Evolutionary conservation across 2,888 invertebrate species (phyloP).

Genomic region (Cryptus armator): DNA sequence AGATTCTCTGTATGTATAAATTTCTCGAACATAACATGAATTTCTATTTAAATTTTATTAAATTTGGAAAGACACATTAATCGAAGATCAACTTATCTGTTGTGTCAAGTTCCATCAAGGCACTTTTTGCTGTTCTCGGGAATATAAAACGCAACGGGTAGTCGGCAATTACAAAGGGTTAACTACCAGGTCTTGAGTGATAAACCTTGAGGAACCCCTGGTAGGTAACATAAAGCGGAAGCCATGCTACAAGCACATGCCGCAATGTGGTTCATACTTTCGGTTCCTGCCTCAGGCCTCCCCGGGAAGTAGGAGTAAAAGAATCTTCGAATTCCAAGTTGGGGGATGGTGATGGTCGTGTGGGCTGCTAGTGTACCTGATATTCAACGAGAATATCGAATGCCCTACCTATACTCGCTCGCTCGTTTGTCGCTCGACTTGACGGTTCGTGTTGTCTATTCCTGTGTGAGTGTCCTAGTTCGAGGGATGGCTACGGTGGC

Average conservation of each 20-base stretch:
- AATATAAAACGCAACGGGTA: too few species aligned
- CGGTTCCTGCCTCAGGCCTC: neutral
- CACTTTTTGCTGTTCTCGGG: too few species aligned
- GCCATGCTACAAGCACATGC: slow-evolving; percentile 38
- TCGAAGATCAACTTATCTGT: too few species aligned
- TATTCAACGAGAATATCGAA: slow-evolving; percentile 51
- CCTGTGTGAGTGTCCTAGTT: slow-evolving; percentile 1
- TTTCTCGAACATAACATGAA: too few species aligned
- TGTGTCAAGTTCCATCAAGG: too few species aligned
- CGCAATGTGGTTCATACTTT: slow-evolving; percentile 18
- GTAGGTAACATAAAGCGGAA: slow-evolving; percentile 39
- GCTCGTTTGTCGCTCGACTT: slow-evolving; percentile 29
- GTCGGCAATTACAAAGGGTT: too few species aligned
- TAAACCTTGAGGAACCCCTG: neutral
- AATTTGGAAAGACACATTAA: too few species aligned
- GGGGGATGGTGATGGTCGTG: slow-evolving; percentile 45
- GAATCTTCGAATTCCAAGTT: slow-evolving; percentile 50
- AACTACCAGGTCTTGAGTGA: neutral
- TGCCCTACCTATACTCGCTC: neutral
- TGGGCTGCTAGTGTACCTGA: slow-evolving; percentile 7
- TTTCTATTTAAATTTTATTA: too few species aligned
- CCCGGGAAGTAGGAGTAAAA: slow-evolving; percentile 24
- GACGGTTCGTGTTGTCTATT: slow-evolving; percentile 14
- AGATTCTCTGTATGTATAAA: too few species aligned
- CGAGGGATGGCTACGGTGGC: slow-evolving; percentile 23